These are phyloP conservation scores for Smittia aterrima DNA, from an alignment of 2,888 invertebrate genomes.

Conservation along the genomic window DNA sequence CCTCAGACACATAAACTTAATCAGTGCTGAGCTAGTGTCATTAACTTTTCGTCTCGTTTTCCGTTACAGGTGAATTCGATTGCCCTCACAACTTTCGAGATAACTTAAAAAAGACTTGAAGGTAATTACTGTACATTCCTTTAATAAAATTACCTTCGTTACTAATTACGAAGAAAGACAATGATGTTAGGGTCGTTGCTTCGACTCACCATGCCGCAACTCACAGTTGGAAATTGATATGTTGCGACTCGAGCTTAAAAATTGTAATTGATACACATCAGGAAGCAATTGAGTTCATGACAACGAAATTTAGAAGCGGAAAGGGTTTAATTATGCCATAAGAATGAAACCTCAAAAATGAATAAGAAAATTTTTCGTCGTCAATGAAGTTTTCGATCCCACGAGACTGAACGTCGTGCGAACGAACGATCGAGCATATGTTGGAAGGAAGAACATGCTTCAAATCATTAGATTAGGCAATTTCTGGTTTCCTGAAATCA, in stretches of 20 bases:
- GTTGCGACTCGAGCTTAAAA: neutral
- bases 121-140: neutral
- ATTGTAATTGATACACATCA: conserved; percentile 19
- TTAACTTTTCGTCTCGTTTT: no score
- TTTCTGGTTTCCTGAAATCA: conserved; percentile 5
- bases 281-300: conserved; percentile 4
- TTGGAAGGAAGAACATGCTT: conserved; percentile 4
- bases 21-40: neutral
- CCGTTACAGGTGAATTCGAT: conserved; percentile 26
- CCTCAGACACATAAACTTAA: neutral
- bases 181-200: conserved; percentile 8
- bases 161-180: no score
- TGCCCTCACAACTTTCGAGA: neutral
- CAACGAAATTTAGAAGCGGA: no score
- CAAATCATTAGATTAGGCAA: conserved; percentile 7
- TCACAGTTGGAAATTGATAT: conserved; percentile 19
- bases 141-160: no score
- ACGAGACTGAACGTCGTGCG: neutral
- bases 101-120: conserved; percentile 10
- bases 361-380: no score
- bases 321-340: conserved; percentile 6
- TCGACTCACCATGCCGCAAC: neutral
- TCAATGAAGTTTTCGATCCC: no score
- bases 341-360: conserved; percentile 17
- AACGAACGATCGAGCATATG: neutral